Evolutionary conservation across 2,113 vertebrate genomes (phyloP).

Genomic region (Thunnus thynnus): DNA sequence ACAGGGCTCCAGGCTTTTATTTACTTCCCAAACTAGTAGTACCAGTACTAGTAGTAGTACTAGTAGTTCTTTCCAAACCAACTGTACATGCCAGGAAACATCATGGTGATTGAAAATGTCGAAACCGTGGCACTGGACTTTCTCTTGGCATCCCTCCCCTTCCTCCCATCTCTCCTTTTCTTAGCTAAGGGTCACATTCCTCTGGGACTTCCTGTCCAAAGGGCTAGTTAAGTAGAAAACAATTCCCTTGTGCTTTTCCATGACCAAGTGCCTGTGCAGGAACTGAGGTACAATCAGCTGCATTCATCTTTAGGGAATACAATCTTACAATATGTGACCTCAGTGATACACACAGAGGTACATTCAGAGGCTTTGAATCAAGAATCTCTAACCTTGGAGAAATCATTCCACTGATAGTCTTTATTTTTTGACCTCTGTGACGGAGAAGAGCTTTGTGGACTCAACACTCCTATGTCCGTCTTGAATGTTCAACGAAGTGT

Average conservation of each 20-base stretch:
- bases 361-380: neutral
- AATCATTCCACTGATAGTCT: neutral
- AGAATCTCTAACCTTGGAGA: neutral
- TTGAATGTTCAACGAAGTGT: neutral
- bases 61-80: no score
- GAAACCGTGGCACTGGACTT: neutral
- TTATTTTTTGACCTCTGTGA: neutral
- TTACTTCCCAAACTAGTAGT: no score
- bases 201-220: slow-evolving; percentile 38
- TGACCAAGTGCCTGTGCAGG: neutral
- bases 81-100: no score
- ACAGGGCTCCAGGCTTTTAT: no score
- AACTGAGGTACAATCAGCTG: neutral
- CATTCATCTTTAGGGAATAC: no score
- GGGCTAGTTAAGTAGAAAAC: slow-evolving; percentile 1
- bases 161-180: neutral
- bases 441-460: no score
- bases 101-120: no score
- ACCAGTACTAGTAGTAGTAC: no score
- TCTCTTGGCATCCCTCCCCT: slow-evolving; percentile 2
- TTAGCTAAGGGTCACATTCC: slow-evolving; percentile 39
- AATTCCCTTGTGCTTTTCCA: neutral
- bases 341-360: no score
- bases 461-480: neutral
- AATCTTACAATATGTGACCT: no score